Percentiles rank a stretch among this genome's conserved stretches.
phyloP scores from a whole-genome alignment of 2,113 vertebrate genomes.

The Nipponia nippon region DNA sequence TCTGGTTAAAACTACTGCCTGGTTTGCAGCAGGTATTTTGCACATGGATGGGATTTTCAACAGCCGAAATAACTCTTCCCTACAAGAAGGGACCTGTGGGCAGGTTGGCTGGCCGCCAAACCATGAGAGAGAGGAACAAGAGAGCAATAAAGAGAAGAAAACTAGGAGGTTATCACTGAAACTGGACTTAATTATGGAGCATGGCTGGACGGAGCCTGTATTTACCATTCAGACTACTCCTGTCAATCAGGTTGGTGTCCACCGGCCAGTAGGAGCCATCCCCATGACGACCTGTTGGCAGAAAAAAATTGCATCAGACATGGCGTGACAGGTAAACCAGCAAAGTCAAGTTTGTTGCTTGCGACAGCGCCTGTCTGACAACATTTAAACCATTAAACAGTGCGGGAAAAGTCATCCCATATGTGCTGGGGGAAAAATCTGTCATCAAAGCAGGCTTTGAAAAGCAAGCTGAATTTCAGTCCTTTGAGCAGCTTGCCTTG shows the following conservation, averaged over 20 bases:
- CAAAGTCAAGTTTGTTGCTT: background rate
- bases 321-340: background rate
- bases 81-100: background rate
- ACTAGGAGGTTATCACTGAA: background rate
- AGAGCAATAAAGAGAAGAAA: background rate
- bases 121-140: fast-evolving
- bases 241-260: conserved; percentile 88
- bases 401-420: background rate
- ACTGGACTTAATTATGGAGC: background rate
- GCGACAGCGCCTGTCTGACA: background rate
- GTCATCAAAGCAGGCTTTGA: background rate
- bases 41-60: background rate
- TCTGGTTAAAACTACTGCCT: background rate
- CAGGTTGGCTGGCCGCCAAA: background rate
- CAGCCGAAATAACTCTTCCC: background rate
- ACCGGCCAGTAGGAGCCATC: conserved; percentile 89
- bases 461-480: background rate
- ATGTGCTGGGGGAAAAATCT: background rate
- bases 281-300: conserved; percentile 85
- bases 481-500: background rate
- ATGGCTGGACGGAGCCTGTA: background rate
- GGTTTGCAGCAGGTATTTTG: background rate
- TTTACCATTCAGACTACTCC: conserved; percentile 91
- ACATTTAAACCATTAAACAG: background rate
- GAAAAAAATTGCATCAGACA: background rate